Evolutionary conservation across 2,888 invertebrate genomes (phyloP).

Genomic region (Labia minor): DNA sequence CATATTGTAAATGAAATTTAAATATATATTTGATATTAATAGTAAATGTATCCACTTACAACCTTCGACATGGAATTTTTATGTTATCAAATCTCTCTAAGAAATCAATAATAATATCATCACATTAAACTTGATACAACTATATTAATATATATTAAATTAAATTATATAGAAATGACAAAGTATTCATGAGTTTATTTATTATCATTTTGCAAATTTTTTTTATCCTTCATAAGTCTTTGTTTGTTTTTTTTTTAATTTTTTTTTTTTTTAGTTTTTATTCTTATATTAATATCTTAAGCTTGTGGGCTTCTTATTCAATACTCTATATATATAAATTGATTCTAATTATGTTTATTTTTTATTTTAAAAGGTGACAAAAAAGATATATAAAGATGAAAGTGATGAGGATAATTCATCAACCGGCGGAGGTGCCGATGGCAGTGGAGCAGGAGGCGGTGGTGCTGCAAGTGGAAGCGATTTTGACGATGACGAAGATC

Average conservation of each 20-base stretch:
- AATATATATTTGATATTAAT: too few relatives aligned
- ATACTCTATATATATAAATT: not conserved
- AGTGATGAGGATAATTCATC: slow-evolving; percentile 36
- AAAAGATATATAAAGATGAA: slow-evolving; percentile 31
- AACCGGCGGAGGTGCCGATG: slow-evolving; percentile 20
- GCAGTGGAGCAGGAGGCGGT: not conserved
- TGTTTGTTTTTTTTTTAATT: not conserved
- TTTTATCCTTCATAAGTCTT: slow-evolving; percentile 9
- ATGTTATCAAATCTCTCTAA: not conserved
- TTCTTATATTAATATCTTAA: slow-evolving; percentile 24
- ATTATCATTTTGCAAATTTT: slow-evolving; percentile 19
- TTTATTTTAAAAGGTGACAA: slow-evolving; percentile 23
- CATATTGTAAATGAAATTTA: too few relatives aligned
- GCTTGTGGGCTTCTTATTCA: slow-evolving; percentile 22
- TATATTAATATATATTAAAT: not conserved
- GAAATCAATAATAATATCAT: not conserved
- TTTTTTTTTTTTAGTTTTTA: not conserved
- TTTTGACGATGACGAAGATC: slow-evolving; percentile 81
- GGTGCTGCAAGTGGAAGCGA: slow-evolving; percentile 51
- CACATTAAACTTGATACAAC: not conserved
- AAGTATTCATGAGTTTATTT: slow-evolving; percentile 4
- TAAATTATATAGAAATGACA: not conserved
- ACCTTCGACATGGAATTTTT: slow-evolving; percentile 13
- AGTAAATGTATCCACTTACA: not conserved
- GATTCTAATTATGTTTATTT: not conserved